Percentiles rank a stretch among this genome's conserved stretches.
Evolutionary conservation across 2,888 invertebrate species (phyloP).

Genomic region (Plebejus argus): DNA sequence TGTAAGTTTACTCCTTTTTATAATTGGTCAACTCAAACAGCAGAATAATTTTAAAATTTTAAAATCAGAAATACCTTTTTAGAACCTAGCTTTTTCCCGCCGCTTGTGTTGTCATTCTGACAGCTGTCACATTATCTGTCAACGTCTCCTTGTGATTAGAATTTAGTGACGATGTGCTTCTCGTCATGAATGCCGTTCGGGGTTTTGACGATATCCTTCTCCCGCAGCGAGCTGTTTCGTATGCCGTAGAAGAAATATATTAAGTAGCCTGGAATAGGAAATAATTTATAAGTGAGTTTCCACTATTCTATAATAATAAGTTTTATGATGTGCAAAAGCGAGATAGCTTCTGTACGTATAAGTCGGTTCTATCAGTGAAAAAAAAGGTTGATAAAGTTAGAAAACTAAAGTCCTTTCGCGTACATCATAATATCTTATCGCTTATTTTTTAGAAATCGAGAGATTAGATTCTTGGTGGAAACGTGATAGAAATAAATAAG

Average conservation of each 20-base stretch:
- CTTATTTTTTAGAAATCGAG: no score
- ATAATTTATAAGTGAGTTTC: background rate
- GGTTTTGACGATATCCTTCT: conserved; percentile 41
- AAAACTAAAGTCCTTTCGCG: no score
- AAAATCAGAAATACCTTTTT: background rate
- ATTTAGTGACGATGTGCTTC: conserved; percentile 62
- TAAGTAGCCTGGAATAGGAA: conserved; percentile 83
- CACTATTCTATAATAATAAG: background rate
- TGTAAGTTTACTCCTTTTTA: background rate
- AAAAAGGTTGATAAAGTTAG: no score
- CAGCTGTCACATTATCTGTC: background rate
- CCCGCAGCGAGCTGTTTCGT: conserved; percentile 85
- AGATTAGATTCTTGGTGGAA: no score
- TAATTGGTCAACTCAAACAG: background rate
- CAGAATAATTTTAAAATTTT: no score
- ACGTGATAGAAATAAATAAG: no score
- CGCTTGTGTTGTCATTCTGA: background rate
- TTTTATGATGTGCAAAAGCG: background rate
- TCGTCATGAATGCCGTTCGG: conserved; percentile 50
- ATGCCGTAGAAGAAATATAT: conserved; percentile 95
- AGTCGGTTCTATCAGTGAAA: no score
- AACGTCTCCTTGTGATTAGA: conserved; percentile 47
- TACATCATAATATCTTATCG: no score
- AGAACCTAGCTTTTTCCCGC: background rate
- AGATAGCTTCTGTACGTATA: no score